phyloP scores from a whole-genome alignment of 2,888 invertebrate genomes.

The Cyrtodaria siliqua region DNA sequence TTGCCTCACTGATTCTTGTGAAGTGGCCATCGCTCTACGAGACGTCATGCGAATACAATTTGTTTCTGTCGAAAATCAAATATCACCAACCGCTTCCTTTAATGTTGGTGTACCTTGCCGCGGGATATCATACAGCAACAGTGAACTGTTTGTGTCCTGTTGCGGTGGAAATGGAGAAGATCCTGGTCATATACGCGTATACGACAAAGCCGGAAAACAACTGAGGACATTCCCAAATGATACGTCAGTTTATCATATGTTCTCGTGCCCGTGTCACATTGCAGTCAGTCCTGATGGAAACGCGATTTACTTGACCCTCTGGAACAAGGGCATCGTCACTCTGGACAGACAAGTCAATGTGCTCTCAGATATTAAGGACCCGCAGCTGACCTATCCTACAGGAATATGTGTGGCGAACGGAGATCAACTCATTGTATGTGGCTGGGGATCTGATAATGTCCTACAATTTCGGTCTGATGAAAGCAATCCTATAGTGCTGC shows the following conservation, averaged over 20 bases:
- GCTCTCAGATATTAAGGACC: background rate
- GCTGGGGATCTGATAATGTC: background rate
- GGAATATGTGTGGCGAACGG: constrained; percentile 3
- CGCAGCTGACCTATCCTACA: background rate
- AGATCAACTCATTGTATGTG: constrained; percentile 3
- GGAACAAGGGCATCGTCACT: no score
- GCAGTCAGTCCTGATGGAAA: background rate
- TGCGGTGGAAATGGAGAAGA: background rate
- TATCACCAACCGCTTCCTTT: background rate
- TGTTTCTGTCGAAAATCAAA: constrained; percentile 5
- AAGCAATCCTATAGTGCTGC: background rate
- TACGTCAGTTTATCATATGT: no score
- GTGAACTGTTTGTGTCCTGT: constrained; percentile 3
- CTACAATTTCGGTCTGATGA: background rate
- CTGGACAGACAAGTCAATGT: no score
- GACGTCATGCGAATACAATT: background rate
- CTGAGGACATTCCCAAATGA: background rate
- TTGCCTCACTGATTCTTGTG: background rate
- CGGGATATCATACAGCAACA: background rate
- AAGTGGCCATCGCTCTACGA: background rate
- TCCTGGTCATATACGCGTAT: constrained; percentile 3
- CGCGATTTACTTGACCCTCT: no score
- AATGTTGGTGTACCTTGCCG: background rate
- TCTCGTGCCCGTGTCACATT: background rate
- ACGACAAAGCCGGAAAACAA: constrained; percentile 2